Evolutionary conservation across 2,888 invertebrate genomes (phyloP), one percentile per base, ranked within the genome.

Genomic region (Ophraella communa): DNA sequence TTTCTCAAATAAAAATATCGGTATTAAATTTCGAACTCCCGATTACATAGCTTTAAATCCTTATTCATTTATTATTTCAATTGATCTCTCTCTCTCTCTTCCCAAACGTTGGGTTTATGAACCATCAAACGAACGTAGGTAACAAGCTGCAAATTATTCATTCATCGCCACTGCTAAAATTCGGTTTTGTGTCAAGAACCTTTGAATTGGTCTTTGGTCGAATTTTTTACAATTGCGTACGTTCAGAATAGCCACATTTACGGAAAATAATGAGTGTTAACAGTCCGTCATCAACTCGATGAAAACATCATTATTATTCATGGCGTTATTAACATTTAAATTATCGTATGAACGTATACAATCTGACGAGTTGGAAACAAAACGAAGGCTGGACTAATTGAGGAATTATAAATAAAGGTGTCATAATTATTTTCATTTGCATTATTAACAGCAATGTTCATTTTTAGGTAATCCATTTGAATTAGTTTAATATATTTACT

Each of bases 1-100:
- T 24, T 35, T 18, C 42, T 52, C 59, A 51, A 59, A 59, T 59
- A 59, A 59, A 59, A 59, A 59, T 59, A 51, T 52, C 42, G 24
- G 39, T 39, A 51, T 59, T 59, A 51, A 59, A 59, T 59, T 59
- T 42, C 24, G 39, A 59, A 51, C 59, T 59, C 42, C n/a, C 51
- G 51, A 59, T 59, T 59, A 59, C 51, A 59, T 52, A 59, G 51
- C 51, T 3, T 52, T 51, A 51, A 51, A 59, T 59, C 59, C 51
- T 33, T 51, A 24, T 59, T 39, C 42, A 20, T 59, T 59, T 59
- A 35, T 51, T 51, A 59, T 59, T 59, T 51, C 24, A n/a, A n/a
- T n/a, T 51, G 52, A 49, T 51, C 51, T 59, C 51, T 39, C 17
- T 21, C 20, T 51, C 27, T n/a, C 17, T 4, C 5, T 14, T n/a